Conservation (phyloP, 2,113 vertebrate species). For the Prunella fulvescens region DNA sequence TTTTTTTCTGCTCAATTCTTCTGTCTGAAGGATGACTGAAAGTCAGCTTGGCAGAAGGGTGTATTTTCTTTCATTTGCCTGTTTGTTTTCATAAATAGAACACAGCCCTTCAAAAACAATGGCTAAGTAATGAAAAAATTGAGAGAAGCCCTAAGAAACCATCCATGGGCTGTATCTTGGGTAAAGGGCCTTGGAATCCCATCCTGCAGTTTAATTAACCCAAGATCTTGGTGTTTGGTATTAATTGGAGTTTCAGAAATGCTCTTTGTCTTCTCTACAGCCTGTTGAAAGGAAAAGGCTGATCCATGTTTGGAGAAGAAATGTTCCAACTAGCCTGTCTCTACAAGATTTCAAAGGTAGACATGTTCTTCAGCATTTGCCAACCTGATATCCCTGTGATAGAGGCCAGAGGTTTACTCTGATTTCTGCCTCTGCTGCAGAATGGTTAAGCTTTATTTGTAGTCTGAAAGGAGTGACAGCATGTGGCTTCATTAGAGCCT, state of each 20-base stretch:
- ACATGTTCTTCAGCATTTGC: background rate
- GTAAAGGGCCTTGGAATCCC: background rate
- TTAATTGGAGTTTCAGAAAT: background rate
- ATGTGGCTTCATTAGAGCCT: background rate
- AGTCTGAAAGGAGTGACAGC: background rate
- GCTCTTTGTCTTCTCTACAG: background rate
- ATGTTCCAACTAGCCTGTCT: background rate
- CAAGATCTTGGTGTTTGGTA: background rate
- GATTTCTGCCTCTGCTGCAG: background rate
- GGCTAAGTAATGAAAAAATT: background rate
- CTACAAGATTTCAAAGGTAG: background rate
- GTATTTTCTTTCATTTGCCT: background rate
- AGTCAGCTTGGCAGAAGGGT: background rate
- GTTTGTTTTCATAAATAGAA: background rate
- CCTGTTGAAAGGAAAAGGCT: background rate
- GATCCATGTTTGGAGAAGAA: background rate
- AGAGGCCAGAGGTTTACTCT: background rate
- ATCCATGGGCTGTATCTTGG: background rate
- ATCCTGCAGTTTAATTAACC: background rate
- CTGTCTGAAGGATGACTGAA: background rate
- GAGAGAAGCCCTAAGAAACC: background rate
- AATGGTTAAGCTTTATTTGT: background rate
- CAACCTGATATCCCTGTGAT: background rate
- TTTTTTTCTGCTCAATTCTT: background rate
- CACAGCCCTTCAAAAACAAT: background rate